phyloP scores from a whole-genome alignment of 2,888 invertebrate species.

The Hylaea fasciaria region DNA sequence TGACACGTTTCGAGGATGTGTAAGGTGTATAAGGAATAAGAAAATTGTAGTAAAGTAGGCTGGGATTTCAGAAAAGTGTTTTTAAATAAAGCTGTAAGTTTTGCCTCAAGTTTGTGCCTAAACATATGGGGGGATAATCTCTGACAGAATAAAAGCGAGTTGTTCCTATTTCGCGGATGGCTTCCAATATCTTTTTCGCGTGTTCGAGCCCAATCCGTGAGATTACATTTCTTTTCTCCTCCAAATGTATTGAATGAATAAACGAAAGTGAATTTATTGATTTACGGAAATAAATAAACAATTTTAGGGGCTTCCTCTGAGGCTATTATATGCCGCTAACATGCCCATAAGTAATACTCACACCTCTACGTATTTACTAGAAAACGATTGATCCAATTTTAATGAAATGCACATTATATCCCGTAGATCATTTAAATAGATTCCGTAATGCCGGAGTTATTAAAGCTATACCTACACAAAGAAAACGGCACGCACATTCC shows the following conservation, averaged over 20 bases:
- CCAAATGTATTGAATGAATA: slow-evolving; percentile 66
- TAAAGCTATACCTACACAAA: too few species aligned
- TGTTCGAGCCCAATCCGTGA: slow-evolving; percentile 67
- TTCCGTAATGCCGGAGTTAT: too few species aligned
- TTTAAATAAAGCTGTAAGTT: slow-evolving; percentile 27
- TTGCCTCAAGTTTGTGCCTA: slow-evolving; percentile 49
- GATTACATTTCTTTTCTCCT: slow-evolving; percentile 68
- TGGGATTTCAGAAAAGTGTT: slow-evolving; percentile 21
- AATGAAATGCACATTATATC: not conserved
- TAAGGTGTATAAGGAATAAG: slow-evolving; percentile 21
- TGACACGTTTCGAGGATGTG: slow-evolving; percentile 19
- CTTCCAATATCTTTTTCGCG: slow-evolving; percentile 73
- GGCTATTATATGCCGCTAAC: slow-evolving; percentile 3
- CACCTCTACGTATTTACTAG: not conserved
- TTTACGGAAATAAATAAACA: slow-evolving; percentile 61
- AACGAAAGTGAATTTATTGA: slow-evolving; percentile 65
- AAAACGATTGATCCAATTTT: not conserved
- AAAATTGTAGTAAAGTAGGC: slow-evolving; percentile 34
- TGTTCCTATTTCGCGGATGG: slow-evolving; percentile 65
- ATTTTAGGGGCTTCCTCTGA: slow-evolving; percentile 48
- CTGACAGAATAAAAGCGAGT: slow-evolving; percentile 60
- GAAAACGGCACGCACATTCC: not conserved
- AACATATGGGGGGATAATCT: slow-evolving; percentile 58
- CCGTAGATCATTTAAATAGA: too few species aligned
- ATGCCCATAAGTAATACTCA: not conserved